These are phyloP conservation scores for Stigmatopora argus DNA, from an alignment of 2,113 vertebrate genomes.

Conservation along the genomic window DNA sequence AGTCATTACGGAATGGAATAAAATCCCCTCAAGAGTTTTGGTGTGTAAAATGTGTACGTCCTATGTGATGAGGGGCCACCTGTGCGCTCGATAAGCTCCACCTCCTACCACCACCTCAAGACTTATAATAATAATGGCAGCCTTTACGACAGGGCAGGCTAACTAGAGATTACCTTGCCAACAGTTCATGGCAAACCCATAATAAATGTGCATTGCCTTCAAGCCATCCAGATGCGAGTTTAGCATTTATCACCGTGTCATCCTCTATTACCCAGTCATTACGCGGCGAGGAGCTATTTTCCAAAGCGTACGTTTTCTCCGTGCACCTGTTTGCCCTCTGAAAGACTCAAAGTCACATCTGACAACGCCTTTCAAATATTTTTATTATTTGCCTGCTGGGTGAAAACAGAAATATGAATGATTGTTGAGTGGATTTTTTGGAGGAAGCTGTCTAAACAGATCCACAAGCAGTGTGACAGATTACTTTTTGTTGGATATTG, in stretches of 20 bases:
- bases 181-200: slow-evolving; percentile 45
- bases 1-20: not conserved
- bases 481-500: not conserved
- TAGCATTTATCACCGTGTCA: slow-evolving; percentile 45
- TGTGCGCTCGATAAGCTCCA: slow-evolving; percentile 38
- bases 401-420: not conserved
- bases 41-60: slow-evolving; percentile 44
- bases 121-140: slow-evolving; percentile 57
- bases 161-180: slow-evolving; percentile 56
- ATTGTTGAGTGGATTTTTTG: not conserved
- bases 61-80: slow-evolving; percentile 41
- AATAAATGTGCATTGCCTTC: slow-evolving; percentile 53
- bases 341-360: slow-evolving; percentile 20
- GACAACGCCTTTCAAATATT: slow-evolving; percentile 22
- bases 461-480: not conserved
- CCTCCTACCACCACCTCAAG: slow-evolving; percentile 17
- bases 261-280: slow-evolving; percentile 59
- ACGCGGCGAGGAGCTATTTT: slow-evolving; percentile 48
- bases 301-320: slow-evolving; percentile 37
- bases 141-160: slow-evolving; percentile 44
- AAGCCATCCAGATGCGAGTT: slow-evolving; percentile 44
- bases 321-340: slow-evolving; percentile 11
- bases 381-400: slow-evolving; percentile 27
- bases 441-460: not conserved
- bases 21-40: slow-evolving; percentile 18